Evolutionary conservation across 2,113 vertebrate species (phyloP), one percentile per base, ranked within the genome.

Genomic region (Alces alces): DNA sequence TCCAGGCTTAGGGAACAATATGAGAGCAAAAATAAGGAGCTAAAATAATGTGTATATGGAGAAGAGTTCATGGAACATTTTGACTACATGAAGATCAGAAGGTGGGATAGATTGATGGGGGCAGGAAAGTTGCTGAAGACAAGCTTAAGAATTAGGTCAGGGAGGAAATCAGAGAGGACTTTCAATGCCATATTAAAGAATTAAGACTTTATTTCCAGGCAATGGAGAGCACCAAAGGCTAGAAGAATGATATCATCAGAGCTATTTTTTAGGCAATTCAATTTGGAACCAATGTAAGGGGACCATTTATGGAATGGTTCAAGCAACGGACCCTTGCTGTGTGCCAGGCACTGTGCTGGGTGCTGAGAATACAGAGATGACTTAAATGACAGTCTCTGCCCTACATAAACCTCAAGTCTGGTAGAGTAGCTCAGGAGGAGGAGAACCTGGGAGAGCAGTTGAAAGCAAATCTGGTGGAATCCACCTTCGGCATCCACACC

Each of bases 181-280:
- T 73, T 64, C 54, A 50, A 64, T 23, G 83, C 70, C 97, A 33
- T 16, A 2, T n/a, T 55, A 45, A 97, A 93, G 93, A 89, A 52
- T 50, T 7, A 86, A 47, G 61, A 17, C 78, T 93, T 79, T 86
- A 66, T 94, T 97, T 95, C 86, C 85, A 86, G 86, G 73, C 93
- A 76, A 5, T 33, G 43, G 80, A 52, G 30, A 87, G 55, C 33
- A 89, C 58, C 16, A 28, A 84, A 78, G 27, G 33, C 70, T 60
- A 28, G 60, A 83, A 30, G 57, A 64, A 78, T 73, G 54, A 61
- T 43, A 28, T 64, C 78, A 54, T 95, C 78, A 85, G 89, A 92
- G 70, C 80, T 82, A 60, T 76, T 86, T 66, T 84, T 91, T 90
- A 86, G 87, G 43, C 79, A 87, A 85, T 97, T 97, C 85, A 87